Conservation (phyloP, 2,797 vertebrate species). For the Channa striata region DNA sequence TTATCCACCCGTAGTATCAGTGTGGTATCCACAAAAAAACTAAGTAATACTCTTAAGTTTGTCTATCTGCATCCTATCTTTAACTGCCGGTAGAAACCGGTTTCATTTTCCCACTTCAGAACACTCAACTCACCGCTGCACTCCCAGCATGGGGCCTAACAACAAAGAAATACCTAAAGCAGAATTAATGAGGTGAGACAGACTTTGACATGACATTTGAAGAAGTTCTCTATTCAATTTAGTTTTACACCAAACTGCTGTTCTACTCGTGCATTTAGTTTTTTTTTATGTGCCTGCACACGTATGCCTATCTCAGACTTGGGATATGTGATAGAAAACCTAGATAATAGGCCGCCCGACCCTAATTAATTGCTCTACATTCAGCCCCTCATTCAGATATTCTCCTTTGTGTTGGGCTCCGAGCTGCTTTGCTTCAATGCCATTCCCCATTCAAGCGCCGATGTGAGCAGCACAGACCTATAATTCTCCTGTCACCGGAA, state of each 20-base stretch:
- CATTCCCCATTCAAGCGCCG: not conserved
- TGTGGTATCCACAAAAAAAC: too few relatives aligned
- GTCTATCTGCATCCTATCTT: not conserved
- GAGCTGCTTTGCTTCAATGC: constrained; percentile 1
- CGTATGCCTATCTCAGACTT: not conserved
- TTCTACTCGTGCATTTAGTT: not conserved
- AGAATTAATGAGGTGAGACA: not conserved
- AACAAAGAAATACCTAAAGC: not conserved
- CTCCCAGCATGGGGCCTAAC: not conserved
- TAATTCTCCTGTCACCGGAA: constrained; percentile 31
- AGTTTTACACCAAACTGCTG: not conserved
- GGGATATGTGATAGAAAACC: constrained; percentile 2
- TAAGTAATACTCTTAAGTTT: not conserved
- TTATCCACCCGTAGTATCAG: too few relatives aligned
- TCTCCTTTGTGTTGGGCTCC: constrained; percentile 10
- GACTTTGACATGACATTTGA: constrained; percentile 1
- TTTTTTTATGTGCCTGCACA: not conserved
- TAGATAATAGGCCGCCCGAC: constrained; percentile 9
- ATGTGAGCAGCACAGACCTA: constrained; percentile 9
- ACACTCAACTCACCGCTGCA: not conserved
- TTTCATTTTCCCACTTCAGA: constrained; percentile 9
- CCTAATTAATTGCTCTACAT: constrained; percentile 22
- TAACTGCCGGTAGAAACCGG: not conserved
- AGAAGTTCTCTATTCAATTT: not conserved
- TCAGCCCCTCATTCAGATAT: constrained; percentile 8